These are phyloP conservation scores for Poecilia gillii DNA, from an alignment of 2,797 vertebrate species.

Conservation along the genomic window DNA sequence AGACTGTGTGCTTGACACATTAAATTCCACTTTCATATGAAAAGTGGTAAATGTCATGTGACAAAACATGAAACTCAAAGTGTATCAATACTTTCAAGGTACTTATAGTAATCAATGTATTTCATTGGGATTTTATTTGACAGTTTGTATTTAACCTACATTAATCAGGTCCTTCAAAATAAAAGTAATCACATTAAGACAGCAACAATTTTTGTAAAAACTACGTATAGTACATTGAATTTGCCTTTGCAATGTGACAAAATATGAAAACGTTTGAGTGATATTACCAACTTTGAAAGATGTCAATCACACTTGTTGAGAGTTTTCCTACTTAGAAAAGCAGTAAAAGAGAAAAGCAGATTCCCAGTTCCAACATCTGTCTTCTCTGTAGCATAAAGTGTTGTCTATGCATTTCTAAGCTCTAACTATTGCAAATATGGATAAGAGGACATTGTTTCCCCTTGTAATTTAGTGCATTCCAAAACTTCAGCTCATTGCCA, in stretches of 20 bases:
- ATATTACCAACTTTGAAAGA: background rate
- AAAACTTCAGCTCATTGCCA: constrained; percentile 18
- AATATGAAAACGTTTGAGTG: background rate
- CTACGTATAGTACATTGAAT: background rate
- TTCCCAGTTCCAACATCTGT: background rate
- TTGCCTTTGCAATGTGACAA: background rate
- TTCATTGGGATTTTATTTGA: background rate
- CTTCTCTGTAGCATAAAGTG: background rate
- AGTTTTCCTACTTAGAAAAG: background rate
- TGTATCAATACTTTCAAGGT: background rate
- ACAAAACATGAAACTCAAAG: background rate
- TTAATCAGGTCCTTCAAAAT: background rate
- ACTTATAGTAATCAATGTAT: background rate
- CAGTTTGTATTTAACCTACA: background rate
- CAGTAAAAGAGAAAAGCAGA: background rate
- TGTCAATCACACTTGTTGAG: background rate
- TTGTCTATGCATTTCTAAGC: background rate
- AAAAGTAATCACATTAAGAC: background rate
- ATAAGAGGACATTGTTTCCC: background rate
- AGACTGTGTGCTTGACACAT: background rate
- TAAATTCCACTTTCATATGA: background rate
- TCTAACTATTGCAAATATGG: background rate
- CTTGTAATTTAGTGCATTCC: constrained; percentile 1
- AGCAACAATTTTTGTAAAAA: background rate
- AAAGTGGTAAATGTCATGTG: background rate